These are phyloP conservation scores for Remorina albescens DNA, from an alignment of 2,797 vertebrate species.

Conservation along the genomic window DNA sequence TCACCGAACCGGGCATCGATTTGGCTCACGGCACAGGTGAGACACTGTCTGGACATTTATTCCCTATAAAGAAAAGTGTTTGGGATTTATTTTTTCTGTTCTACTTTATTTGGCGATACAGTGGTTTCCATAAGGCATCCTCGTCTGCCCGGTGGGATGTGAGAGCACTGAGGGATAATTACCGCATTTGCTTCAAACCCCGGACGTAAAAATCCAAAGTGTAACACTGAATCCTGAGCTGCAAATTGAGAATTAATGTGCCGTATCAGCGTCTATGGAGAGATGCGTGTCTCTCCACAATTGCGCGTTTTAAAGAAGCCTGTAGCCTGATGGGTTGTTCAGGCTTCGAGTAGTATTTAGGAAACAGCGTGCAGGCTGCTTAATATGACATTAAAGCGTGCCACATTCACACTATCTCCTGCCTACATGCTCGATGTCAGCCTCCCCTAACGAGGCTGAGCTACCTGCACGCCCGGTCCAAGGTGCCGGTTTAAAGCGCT, in stretches of 20 bases:
- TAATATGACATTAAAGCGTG: conserved; percentile 30
- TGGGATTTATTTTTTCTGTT: conserved; percentile 1
- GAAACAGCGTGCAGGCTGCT: conserved; percentile 49
- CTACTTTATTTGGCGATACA: conserved; percentile 42
- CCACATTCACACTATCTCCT: conserved; percentile 32
- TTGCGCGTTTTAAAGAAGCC: conserved; percentile 59
- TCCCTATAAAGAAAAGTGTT: conserved; percentile 1
- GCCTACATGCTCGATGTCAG: conserved; percentile 21
- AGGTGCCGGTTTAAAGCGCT: conserved; percentile 28
- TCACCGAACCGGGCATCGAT: conserved; percentile 89
- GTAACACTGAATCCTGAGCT: conserved; percentile 48
- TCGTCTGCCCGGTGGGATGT: conserved; percentile 48
- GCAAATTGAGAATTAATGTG: conserved; percentile 76
- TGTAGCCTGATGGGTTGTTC: conserved; percentile 61
- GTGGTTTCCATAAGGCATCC: conserved; percentile 45
- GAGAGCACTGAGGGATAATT: conserved; percentile 63
- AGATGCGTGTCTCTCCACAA: conserved; percentile 45
- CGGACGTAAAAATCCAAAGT: conserved; percentile 47
- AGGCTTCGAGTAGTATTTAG: conserved; percentile 54
- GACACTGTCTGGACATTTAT: conserved; percentile 44
- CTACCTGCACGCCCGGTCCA: conserved; percentile 54
- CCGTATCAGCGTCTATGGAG: conserved; percentile 58
- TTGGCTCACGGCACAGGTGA: conserved; percentile 91
- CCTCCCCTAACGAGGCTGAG: neutral
- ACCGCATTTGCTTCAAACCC: conserved; percentile 58